These are phyloP conservation scores for Orthosia incerta DNA, from an alignment of 2,888 invertebrate species.

Conservation along the genomic window DNA sequence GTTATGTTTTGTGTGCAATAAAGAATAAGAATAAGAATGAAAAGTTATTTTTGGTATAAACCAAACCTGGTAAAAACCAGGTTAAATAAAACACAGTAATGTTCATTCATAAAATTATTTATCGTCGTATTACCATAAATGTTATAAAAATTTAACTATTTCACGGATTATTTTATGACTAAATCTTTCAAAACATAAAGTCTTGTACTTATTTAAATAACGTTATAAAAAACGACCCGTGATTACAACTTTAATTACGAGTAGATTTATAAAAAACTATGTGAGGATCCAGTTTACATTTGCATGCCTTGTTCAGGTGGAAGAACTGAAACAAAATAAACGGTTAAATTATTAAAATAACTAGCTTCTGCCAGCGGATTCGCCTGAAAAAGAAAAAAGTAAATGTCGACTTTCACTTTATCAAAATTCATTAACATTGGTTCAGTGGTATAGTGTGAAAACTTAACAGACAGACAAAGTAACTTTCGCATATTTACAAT, in stretches of 20 bases:
- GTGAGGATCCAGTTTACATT: constrained; percentile 17
- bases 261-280: background rate
- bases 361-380: background rate
- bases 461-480: background rate
- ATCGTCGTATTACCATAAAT: background rate
- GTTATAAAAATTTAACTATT: constrained; percentile 10
- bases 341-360: background rate
- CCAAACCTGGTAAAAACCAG: background rate
- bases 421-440: background rate
- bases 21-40: too few relatives aligned
- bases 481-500: background rate
- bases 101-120: background rate
- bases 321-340: constrained; percentile 46
- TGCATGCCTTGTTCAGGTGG: constrained; percentile 53
- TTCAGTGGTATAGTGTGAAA: background rate
- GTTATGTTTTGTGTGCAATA: too few relatives aligned
- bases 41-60: background rate
- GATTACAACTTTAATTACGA: background rate
- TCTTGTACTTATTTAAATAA: background rate
- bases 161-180: background rate
- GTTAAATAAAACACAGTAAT: background rate
- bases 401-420: background rate
- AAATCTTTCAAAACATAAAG: background rate
- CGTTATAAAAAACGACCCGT: background rate
- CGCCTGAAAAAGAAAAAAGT: background rate